phyloP scores from a whole-genome alignment of 2,888 invertebrate genomes.

The Acleris laterana region DNA sequence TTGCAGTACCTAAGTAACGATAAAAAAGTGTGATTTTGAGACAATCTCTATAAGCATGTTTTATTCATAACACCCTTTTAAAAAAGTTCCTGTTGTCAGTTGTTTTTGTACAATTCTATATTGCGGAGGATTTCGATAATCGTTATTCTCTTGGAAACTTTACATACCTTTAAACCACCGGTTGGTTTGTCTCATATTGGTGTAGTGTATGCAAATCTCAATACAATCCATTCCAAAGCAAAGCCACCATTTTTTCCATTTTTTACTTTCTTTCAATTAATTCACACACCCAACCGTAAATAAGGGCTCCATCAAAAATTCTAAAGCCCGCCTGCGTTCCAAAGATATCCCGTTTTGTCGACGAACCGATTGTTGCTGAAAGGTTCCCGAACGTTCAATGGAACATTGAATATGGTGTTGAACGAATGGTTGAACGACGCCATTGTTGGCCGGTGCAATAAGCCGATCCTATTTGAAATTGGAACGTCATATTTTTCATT shows the following conservation, averaged over 20 bases:
- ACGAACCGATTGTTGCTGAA: conserved; percentile 23
- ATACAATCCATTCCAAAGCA: no score
- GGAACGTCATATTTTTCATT: conserved; percentile 21
- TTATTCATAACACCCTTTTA: no score
- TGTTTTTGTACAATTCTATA: no score
- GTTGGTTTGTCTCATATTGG: no score
- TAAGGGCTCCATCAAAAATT: conserved; percentile 33
- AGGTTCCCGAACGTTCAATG: conserved; percentile 38
- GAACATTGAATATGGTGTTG: conserved; percentile 40
- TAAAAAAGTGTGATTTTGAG: no score
- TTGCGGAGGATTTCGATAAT: no score
- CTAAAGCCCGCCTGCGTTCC: conserved; percentile 46
- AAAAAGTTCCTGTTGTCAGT: no score
- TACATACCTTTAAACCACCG: no score
- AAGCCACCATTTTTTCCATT: not conserved
- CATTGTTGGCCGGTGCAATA: conserved; percentile 41
- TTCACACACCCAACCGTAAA: conserved; percentile 2
- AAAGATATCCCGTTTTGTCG: conserved; percentile 50
- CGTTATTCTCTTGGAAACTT: no score
- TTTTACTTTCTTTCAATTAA: conserved; percentile 7
- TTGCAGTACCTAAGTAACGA: no score
- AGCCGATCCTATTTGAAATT: conserved; percentile 20
- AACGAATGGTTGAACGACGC: conserved; percentile 37
- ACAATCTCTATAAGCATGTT: no score
- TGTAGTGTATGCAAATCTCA: no score